A percentile compares a stretch with the other conserved stretches of the same genome.
phyloP scores from a whole-genome alignment of 2,797 vertebrate species.

The Arrhamphus sclerolepis region DNA sequence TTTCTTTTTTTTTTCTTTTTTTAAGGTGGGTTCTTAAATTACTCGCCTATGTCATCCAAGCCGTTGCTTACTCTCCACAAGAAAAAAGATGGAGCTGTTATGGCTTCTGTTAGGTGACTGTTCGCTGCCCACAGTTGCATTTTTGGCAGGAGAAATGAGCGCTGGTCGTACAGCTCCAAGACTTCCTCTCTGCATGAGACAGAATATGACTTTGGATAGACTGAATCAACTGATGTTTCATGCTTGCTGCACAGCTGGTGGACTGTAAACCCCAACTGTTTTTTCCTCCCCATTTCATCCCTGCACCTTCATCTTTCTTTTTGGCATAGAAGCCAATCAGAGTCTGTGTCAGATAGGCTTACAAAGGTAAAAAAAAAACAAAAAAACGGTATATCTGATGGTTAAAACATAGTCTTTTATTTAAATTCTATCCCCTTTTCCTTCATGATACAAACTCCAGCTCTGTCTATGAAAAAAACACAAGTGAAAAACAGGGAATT shows the following conservation, averaged over 20 bases:
- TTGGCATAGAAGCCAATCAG: conserved; percentile 46
- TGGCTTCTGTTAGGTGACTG: not conserved
- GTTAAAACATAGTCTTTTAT: conserved; percentile 17
- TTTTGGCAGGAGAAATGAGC: conserved; percentile 26
- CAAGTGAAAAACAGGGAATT: conserved; percentile 43
- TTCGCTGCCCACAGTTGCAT: conserved; percentile 12
- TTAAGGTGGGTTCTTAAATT: conserved; percentile 18
- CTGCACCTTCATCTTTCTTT: not conserved
- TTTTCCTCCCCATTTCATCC: conserved; percentile 5
- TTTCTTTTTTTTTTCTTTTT: not conserved
- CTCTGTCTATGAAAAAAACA: conserved; percentile 43
- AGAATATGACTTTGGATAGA: conserved; percentile 37
- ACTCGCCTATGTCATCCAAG: conserved; percentile 11
- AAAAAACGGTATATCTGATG: conserved; percentile 17
- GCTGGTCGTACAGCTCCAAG: conserved; percentile 26
- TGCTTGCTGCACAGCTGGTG: conserved; percentile 57
- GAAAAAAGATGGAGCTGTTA: conserved; percentile 1
- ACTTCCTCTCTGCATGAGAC: conserved; percentile 46
- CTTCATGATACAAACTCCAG: conserved; percentile 23
- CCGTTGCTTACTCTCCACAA: conserved; percentile 17
- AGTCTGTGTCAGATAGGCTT: conserved; percentile 27
- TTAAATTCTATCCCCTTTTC: not conserved
- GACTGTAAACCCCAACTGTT: conserved; percentile 52
- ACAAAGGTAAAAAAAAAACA: conserved; percentile 40
- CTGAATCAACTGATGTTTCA: conserved; percentile 50